Evolutionary conservation across 2,888 invertebrate species (phyloP).

Genomic region (Eilema caniola): DNA sequence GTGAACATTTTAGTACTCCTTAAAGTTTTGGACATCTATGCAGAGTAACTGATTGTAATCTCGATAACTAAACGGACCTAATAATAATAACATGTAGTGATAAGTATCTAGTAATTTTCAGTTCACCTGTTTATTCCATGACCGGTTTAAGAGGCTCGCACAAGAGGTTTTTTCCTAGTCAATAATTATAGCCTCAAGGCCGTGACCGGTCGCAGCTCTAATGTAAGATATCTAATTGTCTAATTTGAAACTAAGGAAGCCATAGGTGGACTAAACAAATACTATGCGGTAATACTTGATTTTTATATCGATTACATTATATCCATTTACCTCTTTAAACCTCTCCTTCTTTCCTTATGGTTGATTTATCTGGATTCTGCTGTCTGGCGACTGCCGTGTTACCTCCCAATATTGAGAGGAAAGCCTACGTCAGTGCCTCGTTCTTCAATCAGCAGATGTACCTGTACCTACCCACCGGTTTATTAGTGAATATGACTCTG

Average conservation of each 20-base stretch:
- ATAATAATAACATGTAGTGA: neutral
- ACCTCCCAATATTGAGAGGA: too few species aligned
- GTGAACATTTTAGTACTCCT: too few species aligned
- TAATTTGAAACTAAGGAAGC: neutral
- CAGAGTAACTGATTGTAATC: neutral
- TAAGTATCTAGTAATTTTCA: neutral
- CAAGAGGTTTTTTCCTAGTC: neutral
- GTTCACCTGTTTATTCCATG: neutral
- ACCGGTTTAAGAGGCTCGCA: conserved; percentile 2
- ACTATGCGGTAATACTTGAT: neutral
- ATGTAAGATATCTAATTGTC: neutral
- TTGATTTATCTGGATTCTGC: too few species aligned
- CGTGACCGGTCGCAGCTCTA: neutral
- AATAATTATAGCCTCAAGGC: conserved; percentile 4
- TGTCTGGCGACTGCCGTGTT: neutral
- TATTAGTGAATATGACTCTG: too few species aligned
- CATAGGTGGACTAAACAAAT: neutral
- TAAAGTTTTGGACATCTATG: too few species aligned
- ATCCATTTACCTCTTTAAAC: too few species aligned
- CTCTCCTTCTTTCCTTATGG: neutral
- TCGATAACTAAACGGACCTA: neutral
- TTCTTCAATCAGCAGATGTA: too few species aligned
- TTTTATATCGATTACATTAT: neutral
- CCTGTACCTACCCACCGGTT: too few species aligned
- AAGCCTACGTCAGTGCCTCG: too few species aligned